Evolutionary conservation across 2,888 invertebrate genomes (phyloP).

Genomic region (Brachyopa scutellaris): DNA sequence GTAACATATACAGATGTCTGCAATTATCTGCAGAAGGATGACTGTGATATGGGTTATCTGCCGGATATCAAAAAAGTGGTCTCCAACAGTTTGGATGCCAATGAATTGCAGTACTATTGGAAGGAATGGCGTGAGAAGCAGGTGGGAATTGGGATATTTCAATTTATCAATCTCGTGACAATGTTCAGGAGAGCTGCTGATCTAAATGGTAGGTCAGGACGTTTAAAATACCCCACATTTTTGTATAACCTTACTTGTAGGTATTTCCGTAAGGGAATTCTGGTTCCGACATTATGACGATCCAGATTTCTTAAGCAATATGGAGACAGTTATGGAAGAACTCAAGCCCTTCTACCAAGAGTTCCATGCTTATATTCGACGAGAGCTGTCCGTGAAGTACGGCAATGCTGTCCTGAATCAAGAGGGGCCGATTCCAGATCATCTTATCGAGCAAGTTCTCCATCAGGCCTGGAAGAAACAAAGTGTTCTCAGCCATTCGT

Average conservation of each 20-base stretch:
- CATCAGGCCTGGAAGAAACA: slow-evolving; percentile 68
- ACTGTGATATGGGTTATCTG: slow-evolving; percentile 74
- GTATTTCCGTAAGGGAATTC: slow-evolving; percentile 44
- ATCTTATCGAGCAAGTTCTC: slow-evolving; percentile 84
- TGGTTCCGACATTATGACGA: slow-evolving; percentile 82
- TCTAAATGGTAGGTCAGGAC: slow-evolving; percentile 83
- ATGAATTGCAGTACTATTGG: slow-evolving; percentile 89
- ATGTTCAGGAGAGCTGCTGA: slow-evolving; percentile 86
- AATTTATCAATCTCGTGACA: slow-evolving; percentile 85
- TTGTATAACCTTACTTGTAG: not conserved
- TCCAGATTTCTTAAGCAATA: slow-evolving; percentile 85
- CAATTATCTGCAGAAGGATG: slow-evolving; percentile 8
- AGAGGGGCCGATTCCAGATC: slow-evolving; percentile 87
- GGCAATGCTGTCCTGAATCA: slow-evolving; percentile 85
- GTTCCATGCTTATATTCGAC: slow-evolving; percentile 90
- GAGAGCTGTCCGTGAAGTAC: slow-evolving; percentile 86
- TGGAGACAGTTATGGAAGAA: slow-evolving; percentile 87
- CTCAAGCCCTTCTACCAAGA: slow-evolving; percentile 90
- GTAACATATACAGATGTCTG: slow-evolving; percentile 84
- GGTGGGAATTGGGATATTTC: slow-evolving; percentile 76
- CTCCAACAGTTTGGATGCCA: slow-evolving; percentile 83
- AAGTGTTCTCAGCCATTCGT: slow-evolving; percentile 74
- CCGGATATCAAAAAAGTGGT: slow-evolving; percentile 78
- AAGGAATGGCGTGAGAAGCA: slow-evolving; percentile 87
- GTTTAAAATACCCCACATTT: slow-evolving; percentile 30